Conservation (phyloP, 2,888 invertebrate species). For the Argyresthia goedartella region DNA sequence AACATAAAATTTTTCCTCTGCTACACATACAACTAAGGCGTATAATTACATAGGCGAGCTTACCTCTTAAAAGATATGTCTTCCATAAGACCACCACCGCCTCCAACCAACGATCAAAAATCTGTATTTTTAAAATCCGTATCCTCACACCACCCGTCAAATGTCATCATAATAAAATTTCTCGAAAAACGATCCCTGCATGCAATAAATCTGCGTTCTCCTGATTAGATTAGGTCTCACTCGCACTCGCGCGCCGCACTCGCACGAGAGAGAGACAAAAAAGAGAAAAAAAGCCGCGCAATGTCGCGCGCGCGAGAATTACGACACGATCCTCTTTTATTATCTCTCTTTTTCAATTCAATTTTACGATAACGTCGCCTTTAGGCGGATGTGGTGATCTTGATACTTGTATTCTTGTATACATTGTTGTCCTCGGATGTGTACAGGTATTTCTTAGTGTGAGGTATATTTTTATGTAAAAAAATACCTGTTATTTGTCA, state of each 20-base stretch:
- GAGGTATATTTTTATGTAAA: too few relatives aligned
- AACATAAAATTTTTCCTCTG: too few relatives aligned
- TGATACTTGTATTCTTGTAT: background rate
- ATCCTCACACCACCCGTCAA: too few relatives aligned
- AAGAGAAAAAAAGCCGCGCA: slow-evolving; percentile 43
- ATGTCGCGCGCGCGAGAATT: slow-evolving; percentile 68
- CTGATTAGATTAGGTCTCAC: slow-evolving; percentile 40
- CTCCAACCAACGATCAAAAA: too few relatives aligned
- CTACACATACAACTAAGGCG: too few relatives aligned
- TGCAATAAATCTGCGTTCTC: slow-evolving; percentile 36
- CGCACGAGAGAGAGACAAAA: slow-evolving; percentile 28
- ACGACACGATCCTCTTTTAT: slow-evolving; percentile 63
- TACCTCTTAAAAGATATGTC: too few relatives aligned
- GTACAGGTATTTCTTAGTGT: too few relatives aligned
- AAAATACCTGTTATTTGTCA: too few relatives aligned
- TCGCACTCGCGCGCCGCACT: slow-evolving; percentile 37
- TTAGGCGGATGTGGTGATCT: background rate
- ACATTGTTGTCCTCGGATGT: background rate
- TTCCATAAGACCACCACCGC: too few relatives aligned
- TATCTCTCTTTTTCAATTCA: slow-evolving; percentile 64
- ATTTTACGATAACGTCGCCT: slow-evolving; percentile 59
- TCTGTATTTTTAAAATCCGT: too few relatives aligned
- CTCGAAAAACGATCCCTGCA: slow-evolving; percentile 1
- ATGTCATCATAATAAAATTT: too few relatives aligned
- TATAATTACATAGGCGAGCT: too few relatives aligned